Percentiles rank a stretch among this genome's conserved stretches.
Conservation (phyloP, 2,797 vertebrate genomes). For the Coregonus ussuriensis region DNA sequence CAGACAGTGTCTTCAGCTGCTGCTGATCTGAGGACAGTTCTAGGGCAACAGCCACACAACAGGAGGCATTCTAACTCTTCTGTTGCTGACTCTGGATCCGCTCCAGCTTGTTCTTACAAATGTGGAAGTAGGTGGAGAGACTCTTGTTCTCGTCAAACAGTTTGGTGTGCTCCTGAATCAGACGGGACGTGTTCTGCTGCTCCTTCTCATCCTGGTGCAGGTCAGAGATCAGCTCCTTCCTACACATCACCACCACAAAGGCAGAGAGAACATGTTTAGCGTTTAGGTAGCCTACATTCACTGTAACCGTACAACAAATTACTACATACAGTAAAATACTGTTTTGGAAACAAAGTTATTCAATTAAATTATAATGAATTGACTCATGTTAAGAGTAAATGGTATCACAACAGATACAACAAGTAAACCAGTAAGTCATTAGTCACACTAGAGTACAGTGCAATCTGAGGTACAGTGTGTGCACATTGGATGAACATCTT, state of each 20-base stretch:
- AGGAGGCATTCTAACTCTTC: conserved; percentile 79
- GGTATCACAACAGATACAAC: neutral
- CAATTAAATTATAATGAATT: neutral
- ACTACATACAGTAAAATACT: neutral
- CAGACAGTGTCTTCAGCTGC: neutral
- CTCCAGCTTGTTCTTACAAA: conserved; percentile 91
- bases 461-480: neutral
- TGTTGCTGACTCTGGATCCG: conserved; percentile 89
- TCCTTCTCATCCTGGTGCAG: conserved; percentile 97
- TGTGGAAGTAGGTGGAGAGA: conserved; percentile 87
- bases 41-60: neutral
- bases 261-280: neutral
- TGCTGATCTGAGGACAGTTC: neutral
- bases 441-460: neutral
- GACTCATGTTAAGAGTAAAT: neutral
- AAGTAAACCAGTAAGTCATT: neutral
- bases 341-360: neutral
- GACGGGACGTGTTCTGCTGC: conserved; percentile 90
- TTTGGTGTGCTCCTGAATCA: conserved; percentile 95
- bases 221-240: conserved; percentile 89
- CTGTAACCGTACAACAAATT: neutral
- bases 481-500: too few relatives aligned
- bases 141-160: conserved; percentile 94
- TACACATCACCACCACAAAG: conserved; percentile 51
- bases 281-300: neutral